Conservation (phyloP, 2,113 vertebrate genomes). For the Eulemur rufifrons region DNA sequence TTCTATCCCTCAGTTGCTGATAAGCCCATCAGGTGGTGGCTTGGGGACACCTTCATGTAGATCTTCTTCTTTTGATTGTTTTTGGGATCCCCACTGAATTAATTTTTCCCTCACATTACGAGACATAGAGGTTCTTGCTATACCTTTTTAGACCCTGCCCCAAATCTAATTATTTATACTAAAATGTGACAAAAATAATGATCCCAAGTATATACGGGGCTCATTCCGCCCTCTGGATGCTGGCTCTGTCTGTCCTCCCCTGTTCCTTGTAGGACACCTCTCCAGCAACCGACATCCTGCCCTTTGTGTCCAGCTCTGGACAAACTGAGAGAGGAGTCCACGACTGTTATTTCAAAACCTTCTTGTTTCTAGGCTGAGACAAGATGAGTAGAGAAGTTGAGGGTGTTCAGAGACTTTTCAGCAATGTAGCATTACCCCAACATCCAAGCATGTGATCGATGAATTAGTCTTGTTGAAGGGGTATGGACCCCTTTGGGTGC, state of each 20-base stretch:
- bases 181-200: background rate
- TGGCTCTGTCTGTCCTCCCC: background rate
- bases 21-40: accelerated
- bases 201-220: accelerated
- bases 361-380: background rate
- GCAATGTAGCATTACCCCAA: background rate
- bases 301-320: background rate
- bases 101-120: accelerated
- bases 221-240: background rate
- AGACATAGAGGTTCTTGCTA: background rate
- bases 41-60: accelerated
- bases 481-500: accelerated
- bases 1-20: background rate
- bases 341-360: background rate
- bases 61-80: background rate
- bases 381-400: background rate
- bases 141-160: background rate
- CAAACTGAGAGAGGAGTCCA: too few species aligned
- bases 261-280: background rate
- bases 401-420: background rate
- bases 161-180: background rate
- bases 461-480: background rate
- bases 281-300: too few species aligned
- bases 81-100: background rate
- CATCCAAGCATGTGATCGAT: accelerated